phyloP scores from a whole-genome alignment of 1,140 invertebrate species.

The Philaenus spumarius region DNA sequence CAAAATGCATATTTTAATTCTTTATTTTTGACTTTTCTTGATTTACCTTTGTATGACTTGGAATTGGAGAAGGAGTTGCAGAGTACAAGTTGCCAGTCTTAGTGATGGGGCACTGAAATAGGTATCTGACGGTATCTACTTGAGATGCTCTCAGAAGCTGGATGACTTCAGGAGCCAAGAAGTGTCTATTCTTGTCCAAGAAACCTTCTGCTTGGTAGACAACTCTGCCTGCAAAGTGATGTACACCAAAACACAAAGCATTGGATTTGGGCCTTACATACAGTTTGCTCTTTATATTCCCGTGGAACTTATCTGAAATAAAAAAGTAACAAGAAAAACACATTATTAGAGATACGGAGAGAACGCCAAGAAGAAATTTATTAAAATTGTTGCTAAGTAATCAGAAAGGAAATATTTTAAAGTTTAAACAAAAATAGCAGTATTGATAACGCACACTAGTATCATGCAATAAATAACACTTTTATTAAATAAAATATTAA shows the following conservation, averaged over 20 bases:
- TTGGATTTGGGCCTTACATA: conserved; percentile 72
- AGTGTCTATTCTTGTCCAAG: conserved; percentile 77
- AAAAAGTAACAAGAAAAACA: conserved; percentile 1
- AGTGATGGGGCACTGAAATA: conserved; percentile 76
- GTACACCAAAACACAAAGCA: conserved; percentile 62
- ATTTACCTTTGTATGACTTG: conserved; percentile 12
- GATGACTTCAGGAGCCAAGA: conserved; percentile 70
- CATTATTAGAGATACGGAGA: too few species aligned
- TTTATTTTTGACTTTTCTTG: too few species aligned
- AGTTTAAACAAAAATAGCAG: too few species aligned
- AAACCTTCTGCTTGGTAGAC: conserved; percentile 72
- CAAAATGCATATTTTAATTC: too few species aligned
- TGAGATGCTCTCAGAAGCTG: conserved; percentile 66
- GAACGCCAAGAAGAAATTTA: too few species aligned
- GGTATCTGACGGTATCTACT: conserved; percentile 61
- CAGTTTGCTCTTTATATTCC: conserved; percentile 66
- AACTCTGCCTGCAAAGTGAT: conserved; percentile 71
- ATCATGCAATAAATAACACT: too few species aligned
- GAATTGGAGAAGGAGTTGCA: conserved; percentile 31
- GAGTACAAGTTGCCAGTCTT: conserved; percentile 71
- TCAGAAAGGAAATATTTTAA: too few species aligned
- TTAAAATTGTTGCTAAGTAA: too few species aligned
- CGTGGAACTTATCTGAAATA: conserved; percentile 71
- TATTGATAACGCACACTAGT: too few species aligned
- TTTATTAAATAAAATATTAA: too few species aligned